These are phyloP conservation scores for Zygothrica quintamaculata DNA, from an alignment of 2,888 invertebrate species.

Conservation along the genomic window DNA sequence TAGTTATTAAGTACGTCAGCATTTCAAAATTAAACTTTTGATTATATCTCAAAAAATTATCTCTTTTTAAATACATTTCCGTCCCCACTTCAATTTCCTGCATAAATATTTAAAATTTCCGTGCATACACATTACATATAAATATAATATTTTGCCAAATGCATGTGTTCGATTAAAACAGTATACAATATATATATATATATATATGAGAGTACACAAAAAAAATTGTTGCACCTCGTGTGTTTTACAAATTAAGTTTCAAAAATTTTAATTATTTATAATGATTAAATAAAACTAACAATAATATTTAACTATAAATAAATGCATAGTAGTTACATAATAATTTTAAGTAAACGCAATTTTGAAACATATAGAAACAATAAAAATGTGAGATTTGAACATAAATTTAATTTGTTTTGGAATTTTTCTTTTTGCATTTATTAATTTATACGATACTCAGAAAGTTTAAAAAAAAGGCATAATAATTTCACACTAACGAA, in stretches of 20 bases:
- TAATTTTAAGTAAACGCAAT: slow-evolving; percentile 77
- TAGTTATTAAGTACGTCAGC: slow-evolving; percentile 61
- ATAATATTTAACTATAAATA: slow-evolving; percentile 57
- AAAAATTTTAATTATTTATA: slow-evolving; percentile 68
- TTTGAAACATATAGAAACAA: slow-evolving; percentile 77
- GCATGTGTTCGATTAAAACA: slow-evolving; percentile 70
- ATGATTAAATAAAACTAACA: slow-evolving; percentile 56
- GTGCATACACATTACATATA: slow-evolving; percentile 26
- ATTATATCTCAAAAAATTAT: slow-evolving; percentile 3
- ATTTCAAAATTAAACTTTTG: slow-evolving; percentile 29
- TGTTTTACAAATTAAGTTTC: slow-evolving; percentile 68
- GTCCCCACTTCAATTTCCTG: slow-evolving; percentile 29
- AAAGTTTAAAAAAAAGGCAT: too few species aligned
- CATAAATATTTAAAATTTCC: slow-evolving; percentile 27
- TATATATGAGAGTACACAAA: slow-evolving; percentile 13
- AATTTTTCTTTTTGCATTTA: too few species aligned
- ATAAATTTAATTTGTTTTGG: slow-evolving; percentile 36
- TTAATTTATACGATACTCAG: too few species aligned
- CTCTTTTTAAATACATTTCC: slow-evolving; percentile 29
- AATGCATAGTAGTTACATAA: slow-evolving; percentile 73
- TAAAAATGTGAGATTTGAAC: slow-evolving; percentile 77
- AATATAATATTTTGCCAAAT: slow-evolving; percentile 64
- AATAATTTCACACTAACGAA: too few species aligned
- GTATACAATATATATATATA: slow-evolving; percentile 30
- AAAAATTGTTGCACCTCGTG: slow-evolving; percentile 49